Conservation (phyloP, 1,140 invertebrate genomes). For the Procambarus clarkii region DNA sequence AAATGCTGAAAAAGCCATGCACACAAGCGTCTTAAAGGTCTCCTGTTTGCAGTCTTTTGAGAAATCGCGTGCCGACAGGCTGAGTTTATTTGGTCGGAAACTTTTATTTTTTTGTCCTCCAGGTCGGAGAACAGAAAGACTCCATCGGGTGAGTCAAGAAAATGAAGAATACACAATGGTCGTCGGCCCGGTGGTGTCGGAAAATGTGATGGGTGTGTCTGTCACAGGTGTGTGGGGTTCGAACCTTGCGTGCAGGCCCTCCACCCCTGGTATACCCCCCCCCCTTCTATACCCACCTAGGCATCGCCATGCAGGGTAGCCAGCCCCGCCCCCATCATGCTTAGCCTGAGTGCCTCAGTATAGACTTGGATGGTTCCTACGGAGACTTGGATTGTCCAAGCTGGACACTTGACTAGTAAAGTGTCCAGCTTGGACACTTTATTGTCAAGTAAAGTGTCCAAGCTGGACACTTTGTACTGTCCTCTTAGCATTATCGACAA, state of each 20-base stretch:
- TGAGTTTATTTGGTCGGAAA: background rate
- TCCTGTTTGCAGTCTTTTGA: background rate
- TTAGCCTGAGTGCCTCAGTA: no score
- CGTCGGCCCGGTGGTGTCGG: constrained; percentile 26
- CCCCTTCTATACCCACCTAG: no score
- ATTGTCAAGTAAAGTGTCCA: no score
- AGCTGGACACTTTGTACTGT: no score
- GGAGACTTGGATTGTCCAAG: no score
- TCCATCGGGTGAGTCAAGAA: background rate
- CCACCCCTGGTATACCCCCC: background rate
- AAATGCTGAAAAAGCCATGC: background rate
- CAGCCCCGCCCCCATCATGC: no score
- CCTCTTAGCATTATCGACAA: no score
- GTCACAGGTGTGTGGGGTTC: background rate
- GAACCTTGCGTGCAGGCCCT: background rate
- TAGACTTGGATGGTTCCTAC: no score
- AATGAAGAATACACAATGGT: constrained; percentile 18
- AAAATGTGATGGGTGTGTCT: constrained; percentile 40
- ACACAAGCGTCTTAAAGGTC: background rate
- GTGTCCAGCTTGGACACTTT: no score
- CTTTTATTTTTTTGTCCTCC: background rate
- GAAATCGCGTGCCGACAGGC: background rate
- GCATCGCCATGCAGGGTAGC: background rate
- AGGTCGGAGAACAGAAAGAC: background rate
- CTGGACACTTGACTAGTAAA: no score